Evolutionary conservation across 1,140 invertebrate genomes (phyloP), one percentile per base, ranked within the genome.

Genomic region (Meloidogyne floridensis): DNA sequence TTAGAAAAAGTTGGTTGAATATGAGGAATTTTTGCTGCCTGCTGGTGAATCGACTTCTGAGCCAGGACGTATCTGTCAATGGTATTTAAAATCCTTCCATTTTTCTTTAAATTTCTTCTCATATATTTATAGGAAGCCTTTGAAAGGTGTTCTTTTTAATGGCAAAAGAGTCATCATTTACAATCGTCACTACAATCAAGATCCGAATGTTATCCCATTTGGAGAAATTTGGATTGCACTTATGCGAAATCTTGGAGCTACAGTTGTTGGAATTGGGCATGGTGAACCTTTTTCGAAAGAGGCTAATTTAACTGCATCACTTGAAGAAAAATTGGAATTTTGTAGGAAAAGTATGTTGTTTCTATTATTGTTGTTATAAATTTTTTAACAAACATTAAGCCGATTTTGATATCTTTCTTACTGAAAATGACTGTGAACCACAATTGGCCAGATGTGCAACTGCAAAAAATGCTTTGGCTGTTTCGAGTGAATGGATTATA

Each of bases 401-500:
- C 32, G 43, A 79, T 20, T 72, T 87, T 8, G 87, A 87, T 59
- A 78, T 87, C 43, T 32, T 89, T 13, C 78, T 87, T 15, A 83
- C 87, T 7, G 86, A 87, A 72, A 70, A 53, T 11, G 80, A 81
- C 7, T 86, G 84, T 72, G 47, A 73, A 15, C 65, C 74, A 4
- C 80, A 83, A 42, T 15, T 88, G 53, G 75, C 87, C 3, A 54
- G 80, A 42, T 11, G 65, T 11, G 85, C 81, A 6, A 42, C 73
- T 8, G 65, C 42, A 5, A 73, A 80, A 11, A 80, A 72, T n/a
- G 85, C 75, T 11, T 15, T 54, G 32, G 76, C 76, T 15, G 88
- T 89, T 15, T 82, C 84, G 32, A 89, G 87, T 15, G 86, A 88
- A 80, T 89, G 87, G 87, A 77, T 87, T 20, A 87, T 87, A 53